Evolutionary conservation across 2,797 vertebrate species (phyloP).

Genomic region (Cetoscarus ocellatus): DNA sequence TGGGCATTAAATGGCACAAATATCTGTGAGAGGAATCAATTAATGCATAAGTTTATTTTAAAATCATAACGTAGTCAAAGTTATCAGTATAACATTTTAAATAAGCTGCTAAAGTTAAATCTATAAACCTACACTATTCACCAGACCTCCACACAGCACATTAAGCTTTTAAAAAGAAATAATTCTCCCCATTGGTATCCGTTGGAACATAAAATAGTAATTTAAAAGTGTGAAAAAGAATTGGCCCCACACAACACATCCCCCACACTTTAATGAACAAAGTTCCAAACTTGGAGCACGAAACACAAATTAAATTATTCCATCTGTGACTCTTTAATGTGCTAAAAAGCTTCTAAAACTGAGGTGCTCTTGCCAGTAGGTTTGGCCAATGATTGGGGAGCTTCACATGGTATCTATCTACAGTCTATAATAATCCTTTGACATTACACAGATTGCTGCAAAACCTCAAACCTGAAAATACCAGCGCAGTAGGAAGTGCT

Average conservation of each 20-base stretch:
- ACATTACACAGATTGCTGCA: conserved; percentile 73
- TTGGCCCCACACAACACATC: conserved; percentile 32
- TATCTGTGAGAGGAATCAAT: too few relatives aligned
- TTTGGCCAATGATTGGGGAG: conserved; percentile 67
- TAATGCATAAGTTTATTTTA: too few relatives aligned
- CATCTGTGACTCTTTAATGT: conserved; percentile 64
- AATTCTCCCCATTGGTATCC: not conserved
- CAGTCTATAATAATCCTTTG: conserved; percentile 74
- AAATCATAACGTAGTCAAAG: not conserved
- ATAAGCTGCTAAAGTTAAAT: not conserved
- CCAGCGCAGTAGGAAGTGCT: conserved; percentile 45
- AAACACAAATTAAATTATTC: conserved; percentile 59
- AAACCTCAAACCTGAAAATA: conserved; percentile 69
- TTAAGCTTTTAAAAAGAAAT: not conserved
- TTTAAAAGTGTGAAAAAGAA: conserved; percentile 46
- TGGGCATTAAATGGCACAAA: too few relatives aligned
- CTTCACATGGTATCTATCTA: conserved; percentile 42
- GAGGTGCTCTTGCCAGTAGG: conserved; percentile 61
- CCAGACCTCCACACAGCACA: not conserved
- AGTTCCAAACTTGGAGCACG: conserved; percentile 45
- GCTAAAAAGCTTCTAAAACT: conserved; percentile 29
- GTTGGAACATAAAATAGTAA: conserved; percentile 21
- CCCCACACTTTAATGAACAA: conserved; percentile 39
- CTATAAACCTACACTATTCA: not conserved
- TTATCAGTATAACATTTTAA: too few relatives aligned